A percentile compares a stretch with the other conserved stretches of the same genome.
These are phyloP conservation scores for Formica selysi DNA, from an alignment of 1,140 invertebrate species.

Conservation along the genomic window DNA sequence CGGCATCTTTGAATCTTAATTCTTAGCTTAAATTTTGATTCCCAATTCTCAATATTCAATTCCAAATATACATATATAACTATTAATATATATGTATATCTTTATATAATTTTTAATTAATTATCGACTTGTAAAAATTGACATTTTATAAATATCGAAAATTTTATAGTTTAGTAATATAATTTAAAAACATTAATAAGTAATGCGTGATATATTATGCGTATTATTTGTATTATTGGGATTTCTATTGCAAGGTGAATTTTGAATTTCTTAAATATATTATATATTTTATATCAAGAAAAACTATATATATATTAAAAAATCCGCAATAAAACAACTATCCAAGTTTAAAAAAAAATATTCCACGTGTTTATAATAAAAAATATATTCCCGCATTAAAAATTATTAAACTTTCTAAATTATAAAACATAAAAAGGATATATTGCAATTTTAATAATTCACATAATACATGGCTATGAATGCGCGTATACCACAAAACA, in stretches of 20 bases:
- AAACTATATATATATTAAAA: neutral
- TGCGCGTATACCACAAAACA: neutral
- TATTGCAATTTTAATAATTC: constrained; percentile 10
- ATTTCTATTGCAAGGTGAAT: neutral
- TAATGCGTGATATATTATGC: neutral
- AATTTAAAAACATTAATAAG: neutral
- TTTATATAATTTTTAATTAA: neutral
- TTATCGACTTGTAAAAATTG: neutral
- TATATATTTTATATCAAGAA: neutral
- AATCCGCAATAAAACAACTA: neutral
- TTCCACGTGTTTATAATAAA: neutral
- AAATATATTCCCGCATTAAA: neutral
- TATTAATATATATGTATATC: too few relatives aligned
- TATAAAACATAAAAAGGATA: neutral
- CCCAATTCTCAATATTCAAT: neutral
- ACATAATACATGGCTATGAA: neutral
- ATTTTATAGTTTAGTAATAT: neutral
- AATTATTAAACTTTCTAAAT: constrained; percentile 38
- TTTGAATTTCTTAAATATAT: neutral
- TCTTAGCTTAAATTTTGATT: neutral
- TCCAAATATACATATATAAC: neutral
- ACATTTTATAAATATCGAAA: neutral
- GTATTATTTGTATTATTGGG: neutral
- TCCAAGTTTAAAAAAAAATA: neutral
- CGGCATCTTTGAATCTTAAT: neutral